Evolutionary conservation across 2,797 vertebrate species (phyloP).

Genomic region (Pristis pectinata): DNA sequence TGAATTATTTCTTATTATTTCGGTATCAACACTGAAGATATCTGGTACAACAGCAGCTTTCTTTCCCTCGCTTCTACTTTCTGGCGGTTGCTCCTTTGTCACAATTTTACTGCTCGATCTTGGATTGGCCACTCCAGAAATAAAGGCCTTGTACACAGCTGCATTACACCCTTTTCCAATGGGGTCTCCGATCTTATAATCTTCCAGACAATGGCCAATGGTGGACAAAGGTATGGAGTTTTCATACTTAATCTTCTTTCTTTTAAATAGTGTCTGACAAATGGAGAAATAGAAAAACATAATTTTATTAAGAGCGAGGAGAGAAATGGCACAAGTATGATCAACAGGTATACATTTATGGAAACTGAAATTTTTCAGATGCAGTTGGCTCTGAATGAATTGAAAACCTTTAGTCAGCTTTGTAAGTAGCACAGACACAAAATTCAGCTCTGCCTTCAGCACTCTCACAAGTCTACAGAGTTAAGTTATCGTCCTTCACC

Average conservation of each 20-base stretch:
- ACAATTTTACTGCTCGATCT: not conserved
- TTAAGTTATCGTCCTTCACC: not conserved
- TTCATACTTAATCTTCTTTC: conserved; percentile 64
- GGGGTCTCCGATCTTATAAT: conserved; percentile 77
- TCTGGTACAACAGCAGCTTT: not conserved
- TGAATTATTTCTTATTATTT: not conserved
- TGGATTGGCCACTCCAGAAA: conserved; percentile 43
- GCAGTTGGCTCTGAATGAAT: not conserved
- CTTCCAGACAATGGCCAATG: conserved; percentile 77
- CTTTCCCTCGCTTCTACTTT: not conserved
- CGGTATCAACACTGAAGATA: conserved; percentile 34
- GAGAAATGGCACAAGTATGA: not conserved
- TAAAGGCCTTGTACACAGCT: conserved; percentile 74
- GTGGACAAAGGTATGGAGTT: conserved; percentile 53
- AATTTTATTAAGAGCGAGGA: not conserved
- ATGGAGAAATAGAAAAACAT: not conserved
- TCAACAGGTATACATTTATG: not conserved
- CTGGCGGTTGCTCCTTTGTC: not conserved
- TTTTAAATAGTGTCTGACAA: conserved; percentile 66
- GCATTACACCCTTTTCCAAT: conserved; percentile 85
- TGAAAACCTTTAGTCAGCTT: not conserved
- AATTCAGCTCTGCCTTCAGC: not conserved
- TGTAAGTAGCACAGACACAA: not conserved
- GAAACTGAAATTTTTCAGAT: not conserved
- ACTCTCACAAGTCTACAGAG: not conserved